Base-by-base conservation (phyloP, 1,140 invertebrate genomes). In the Ceratosolen solmsi region DNA sequence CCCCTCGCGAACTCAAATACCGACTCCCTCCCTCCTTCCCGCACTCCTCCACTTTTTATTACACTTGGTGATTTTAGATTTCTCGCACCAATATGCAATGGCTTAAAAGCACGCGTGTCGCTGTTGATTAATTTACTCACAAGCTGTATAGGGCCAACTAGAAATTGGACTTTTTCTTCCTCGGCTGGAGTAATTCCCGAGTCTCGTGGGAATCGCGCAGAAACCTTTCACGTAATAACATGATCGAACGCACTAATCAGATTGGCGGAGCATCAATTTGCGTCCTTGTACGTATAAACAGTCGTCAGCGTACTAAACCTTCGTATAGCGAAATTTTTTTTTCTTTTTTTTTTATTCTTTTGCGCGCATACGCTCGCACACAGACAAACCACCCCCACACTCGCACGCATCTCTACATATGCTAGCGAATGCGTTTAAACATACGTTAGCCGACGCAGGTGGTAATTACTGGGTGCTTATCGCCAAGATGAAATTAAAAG, bases 141-240 rank as follows among this genome's bases (percentile, higher is more conserved):
- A n/a, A n/a, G n/a, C n/a, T n/a, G n/a, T n/a, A n/a, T n/a, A n/a
- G n/a, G n/a, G n/a, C n/a, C n/a, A n/a, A n/a, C n/a, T n/a, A n/a
- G 38, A 49, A 46, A 51, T 25, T 25, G 8, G 38, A 38, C 79
- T 63, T 74, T 74, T 54, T 73, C 51, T 27, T 27, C 49, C 71
- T 13, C 56, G 36, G 22, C 68, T 71, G 41, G 13, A 71, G 58
- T 80, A 74, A 74, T 74, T 22, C 71, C 71, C 27, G 27, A 25
- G 46, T 5, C 30, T n/a, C 73, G 73, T 82, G 73, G 74, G 73
- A 82, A 76, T 76, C 25, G 63, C 17, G 33, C 49, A 46, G 80
- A 76, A 82, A 76, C 68, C 56, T 82, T 82, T 74, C 71, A 46
- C 41, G 38, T 80, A 80, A 80, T 80, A 80, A 74, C 56, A 74